These are phyloP conservation scores for Eurosta solidaginis DNA, from an alignment of 1,140 invertebrate species.

Conservation along the genomic window DNA sequence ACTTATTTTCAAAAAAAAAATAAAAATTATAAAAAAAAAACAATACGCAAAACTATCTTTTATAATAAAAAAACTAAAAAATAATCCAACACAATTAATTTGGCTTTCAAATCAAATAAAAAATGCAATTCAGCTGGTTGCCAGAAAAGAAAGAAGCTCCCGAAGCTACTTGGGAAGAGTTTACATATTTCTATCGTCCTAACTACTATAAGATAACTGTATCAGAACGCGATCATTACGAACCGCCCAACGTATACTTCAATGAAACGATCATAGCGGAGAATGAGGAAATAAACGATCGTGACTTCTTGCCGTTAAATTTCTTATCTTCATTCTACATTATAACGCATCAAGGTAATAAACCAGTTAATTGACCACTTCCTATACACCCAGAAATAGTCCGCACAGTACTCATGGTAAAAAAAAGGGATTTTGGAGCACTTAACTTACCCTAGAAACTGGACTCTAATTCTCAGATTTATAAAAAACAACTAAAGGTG, in stretches of 20 bases:
- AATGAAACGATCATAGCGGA: conserved; percentile 59
- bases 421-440: too few relatives aligned
- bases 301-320: conserved; percentile 64
- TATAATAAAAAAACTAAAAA: conserved; percentile 9
- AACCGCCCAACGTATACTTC: conserved; percentile 64
- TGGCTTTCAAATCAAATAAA: conserved; percentile 34
- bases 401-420: too few relatives aligned
- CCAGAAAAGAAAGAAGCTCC: conserved; percentile 50
- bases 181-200: conserved; percentile 59
- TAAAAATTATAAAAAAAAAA: conserved; percentile 36
- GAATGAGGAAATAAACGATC: conserved; percentile 57
- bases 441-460: too few relatives aligned
- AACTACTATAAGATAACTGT: conserved; percentile 63
- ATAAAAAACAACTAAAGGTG: too few relatives aligned
- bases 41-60: neutral
- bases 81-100: neutral
- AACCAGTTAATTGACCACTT: too few relatives aligned
- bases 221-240: conserved; percentile 66
- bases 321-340: conserved; percentile 68
- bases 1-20: conserved; percentile 26
- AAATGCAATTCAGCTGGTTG: conserved; percentile 59
- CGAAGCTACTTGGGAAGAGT: conserved; percentile 61
- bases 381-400: too few relatives aligned
- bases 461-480: too few relatives aligned
- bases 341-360: conserved; percentile 68